Evolutionary conservation across 2,113 vertebrate species (phyloP).

Genomic region (Spheniscus mendiculus): DNA sequence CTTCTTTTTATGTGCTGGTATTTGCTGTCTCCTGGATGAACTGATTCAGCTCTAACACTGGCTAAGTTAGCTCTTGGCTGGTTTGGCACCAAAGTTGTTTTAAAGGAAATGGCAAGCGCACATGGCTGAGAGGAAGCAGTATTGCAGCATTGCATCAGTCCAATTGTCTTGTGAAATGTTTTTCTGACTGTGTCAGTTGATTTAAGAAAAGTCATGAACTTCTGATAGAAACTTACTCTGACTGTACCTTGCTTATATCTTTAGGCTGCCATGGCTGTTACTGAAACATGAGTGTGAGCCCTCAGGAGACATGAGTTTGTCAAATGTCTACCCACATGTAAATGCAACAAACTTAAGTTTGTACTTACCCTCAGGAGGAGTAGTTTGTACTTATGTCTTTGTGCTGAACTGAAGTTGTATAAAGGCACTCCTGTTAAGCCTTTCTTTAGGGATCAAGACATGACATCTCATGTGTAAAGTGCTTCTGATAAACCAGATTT

Average conservation of each 20-base stretch:
- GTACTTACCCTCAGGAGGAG: no score
- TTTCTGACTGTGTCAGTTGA: not conserved
- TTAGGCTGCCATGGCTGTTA: not conserved
- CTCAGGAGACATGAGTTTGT: no score
- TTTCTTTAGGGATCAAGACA: no score
- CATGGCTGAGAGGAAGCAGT: not conserved
- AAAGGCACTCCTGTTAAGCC: no score
- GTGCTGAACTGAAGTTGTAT: no score
- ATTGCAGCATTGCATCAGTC: not conserved
- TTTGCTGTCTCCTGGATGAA: not conserved
- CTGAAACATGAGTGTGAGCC: not conserved
- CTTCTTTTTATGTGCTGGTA: not conserved
- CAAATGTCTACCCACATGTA: no score
- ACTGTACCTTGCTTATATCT: not conserved
- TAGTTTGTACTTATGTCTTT: no score
- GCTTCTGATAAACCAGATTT: no score
- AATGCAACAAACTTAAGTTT: no score
- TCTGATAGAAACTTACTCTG: not conserved
- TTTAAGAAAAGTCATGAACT: not conserved
- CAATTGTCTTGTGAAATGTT: not conserved
- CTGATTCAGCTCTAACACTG: not conserved
- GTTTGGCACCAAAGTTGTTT: not conserved
- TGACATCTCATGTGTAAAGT: no score
- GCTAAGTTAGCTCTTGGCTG: not conserved
- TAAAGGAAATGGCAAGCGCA: not conserved